A percentile compares a stretch with the other conserved stretches of the same genome.
phyloP scores from a whole-genome alignment of 2,888 invertebrate species.

The Lasioglossum marginatum region DNA sequence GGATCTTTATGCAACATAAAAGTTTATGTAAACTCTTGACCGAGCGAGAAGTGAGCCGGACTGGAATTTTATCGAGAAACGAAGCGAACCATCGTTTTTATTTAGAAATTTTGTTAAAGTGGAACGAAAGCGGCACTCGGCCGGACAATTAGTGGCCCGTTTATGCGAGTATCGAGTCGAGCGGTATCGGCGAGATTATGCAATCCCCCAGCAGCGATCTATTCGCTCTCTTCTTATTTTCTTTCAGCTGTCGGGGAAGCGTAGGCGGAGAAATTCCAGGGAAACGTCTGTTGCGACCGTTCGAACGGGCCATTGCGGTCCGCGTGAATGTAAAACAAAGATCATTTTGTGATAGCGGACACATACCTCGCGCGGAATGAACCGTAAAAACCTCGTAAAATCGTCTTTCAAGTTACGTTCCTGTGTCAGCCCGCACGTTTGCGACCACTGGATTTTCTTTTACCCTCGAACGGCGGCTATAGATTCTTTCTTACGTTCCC shows the following conservation, averaged over 20 bases:
- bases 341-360: conserved; percentile 72
- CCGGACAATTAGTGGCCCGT: not conserved
- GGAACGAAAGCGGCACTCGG: not conserved
- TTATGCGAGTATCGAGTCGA: not conserved
- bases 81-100: not conserved
- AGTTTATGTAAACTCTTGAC: not conserved
- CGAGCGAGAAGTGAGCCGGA: not conserved
- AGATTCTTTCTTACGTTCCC: conserved; percentile 47
- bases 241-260: conserved; percentile 25
- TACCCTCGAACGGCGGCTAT: not conserved
- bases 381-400: conserved; percentile 74
- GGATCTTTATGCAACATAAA: too few species aligned
- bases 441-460: conserved; percentile 75
- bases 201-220: conserved; percentile 33
- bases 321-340: conserved; percentile 71
- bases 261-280: conserved; percentile 33
- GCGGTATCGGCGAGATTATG: conserved; percentile 10
- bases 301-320: conserved; percentile 36
- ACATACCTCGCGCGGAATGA: conserved; percentile 68
- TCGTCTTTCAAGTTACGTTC: conserved; percentile 66
- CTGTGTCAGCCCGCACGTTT: conserved; percentile 72
- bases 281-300: conserved; percentile 48
- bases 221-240: conserved; percentile 12
- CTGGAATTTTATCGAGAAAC: not conserved
- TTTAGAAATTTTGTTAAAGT: not conserved